A percentile compares a stretch with the other conserved stretches of the same genome.
Conservation (phyloP, 2,797 vertebrate genomes). For the Sebastes matsubarae region DNA sequence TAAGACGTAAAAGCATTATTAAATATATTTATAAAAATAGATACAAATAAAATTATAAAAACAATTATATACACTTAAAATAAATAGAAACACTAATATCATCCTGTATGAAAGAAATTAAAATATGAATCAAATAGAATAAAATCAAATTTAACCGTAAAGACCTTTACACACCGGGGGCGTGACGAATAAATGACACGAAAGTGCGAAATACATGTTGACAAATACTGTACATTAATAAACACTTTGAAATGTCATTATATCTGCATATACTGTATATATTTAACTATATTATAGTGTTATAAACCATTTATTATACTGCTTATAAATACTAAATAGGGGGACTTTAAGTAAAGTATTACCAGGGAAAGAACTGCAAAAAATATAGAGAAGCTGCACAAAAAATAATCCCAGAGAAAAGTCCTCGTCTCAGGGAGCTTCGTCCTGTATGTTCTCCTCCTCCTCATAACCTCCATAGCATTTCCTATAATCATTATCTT, state of each 20-base stretch:
- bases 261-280: too few relatives aligned
- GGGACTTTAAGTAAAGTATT: not conserved
- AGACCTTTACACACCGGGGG: too few relatives aligned
- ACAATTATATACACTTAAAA: not conserved
- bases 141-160: not conserved
- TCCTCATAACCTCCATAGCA: not conserved
- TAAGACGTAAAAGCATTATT: rapidly evolving
- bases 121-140: too few relatives aligned
- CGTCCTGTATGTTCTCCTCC: not conserved
- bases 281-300: too few relatives aligned
- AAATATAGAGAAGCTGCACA: not conserved
- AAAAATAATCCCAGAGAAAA: not conserved
- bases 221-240: not conserved
- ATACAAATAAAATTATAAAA: not conserved
- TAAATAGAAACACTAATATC: not conserved
- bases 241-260: not conserved
- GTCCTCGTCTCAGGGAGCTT: not conserved
- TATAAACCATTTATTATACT: not conserved
- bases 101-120: not conserved
- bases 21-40: not conserved
- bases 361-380: too few relatives aligned
- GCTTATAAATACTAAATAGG: not conserved
- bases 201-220: not conserved
- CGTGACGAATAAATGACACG: too few relatives aligned
- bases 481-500: not conserved